These are phyloP conservation scores for Itoplectis maculator DNA, from an alignment of 2,888 invertebrate genomes.

Conservation along the genomic window DNA sequence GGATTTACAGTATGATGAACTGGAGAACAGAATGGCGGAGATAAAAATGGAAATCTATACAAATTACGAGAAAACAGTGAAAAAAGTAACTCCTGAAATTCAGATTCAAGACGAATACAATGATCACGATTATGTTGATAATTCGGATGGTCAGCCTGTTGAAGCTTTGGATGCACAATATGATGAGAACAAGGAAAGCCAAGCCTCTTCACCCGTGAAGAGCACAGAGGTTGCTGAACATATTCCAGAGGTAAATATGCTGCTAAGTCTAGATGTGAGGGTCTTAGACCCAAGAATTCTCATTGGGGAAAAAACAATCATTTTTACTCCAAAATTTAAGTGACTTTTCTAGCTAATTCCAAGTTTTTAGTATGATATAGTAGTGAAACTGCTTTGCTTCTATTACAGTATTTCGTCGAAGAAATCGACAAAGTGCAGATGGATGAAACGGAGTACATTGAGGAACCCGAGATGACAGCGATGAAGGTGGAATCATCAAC, in stretches of 20 bases:
- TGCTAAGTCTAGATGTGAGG: neutral
- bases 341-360: neutral
- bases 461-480: constrained; percentile 27
- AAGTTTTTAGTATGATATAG: neutral
- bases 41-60: constrained; percentile 86
- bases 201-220: constrained; percentile 3
- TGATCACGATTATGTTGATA: constrained; percentile 82
- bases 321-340: neutral
- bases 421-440: constrained; percentile 53
- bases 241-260: constrained; percentile 48
- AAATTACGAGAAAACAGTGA: constrained; percentile 85
- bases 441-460: constrained; percentile 52
- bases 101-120: constrained; percentile 79
- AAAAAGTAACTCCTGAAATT: constrained; percentile 73
- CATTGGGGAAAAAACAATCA: neutral
- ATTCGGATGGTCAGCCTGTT: constrained; percentile 71
- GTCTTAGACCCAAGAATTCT: neutral
- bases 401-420: constrained; percentile 55
- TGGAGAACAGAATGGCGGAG: constrained; percentile 85
- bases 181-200: constrained; percentile 34
- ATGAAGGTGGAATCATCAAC: constrained; percentile 39
- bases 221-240: constrained; percentile 11
- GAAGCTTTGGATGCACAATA: constrained; percentile 58
- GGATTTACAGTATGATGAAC: constrained; percentile 85
- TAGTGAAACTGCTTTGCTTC: neutral